Base-by-base conservation (phyloP, 2,888 invertebrate species). In the Agonopterix arenella region DNA sequence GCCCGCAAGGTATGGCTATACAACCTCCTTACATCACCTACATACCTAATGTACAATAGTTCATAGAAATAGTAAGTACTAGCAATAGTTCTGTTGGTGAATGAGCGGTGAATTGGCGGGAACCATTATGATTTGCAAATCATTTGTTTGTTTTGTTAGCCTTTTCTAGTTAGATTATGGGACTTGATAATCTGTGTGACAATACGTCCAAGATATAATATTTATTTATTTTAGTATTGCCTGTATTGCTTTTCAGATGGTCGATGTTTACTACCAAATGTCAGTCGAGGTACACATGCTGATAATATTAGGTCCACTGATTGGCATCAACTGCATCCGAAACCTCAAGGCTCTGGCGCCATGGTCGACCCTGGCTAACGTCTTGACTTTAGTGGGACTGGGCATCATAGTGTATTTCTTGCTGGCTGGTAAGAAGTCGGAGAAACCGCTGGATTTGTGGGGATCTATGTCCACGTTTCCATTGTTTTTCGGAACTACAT, bases 401-500 rank as follows among this genome's bases (percentile, higher is more conserved):
- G 92, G 91, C 38, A 92, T 97, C 62, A 93, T 95, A 47, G 84
- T 96, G 53, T 93, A 93, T 71, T 94, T 92, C 66, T 88, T 95
- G 49, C 89, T 95, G 58, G 83, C 90, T 71, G 47, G 80, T 78
- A 50, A 83, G 84, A 58, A 81, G 81, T 58, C 91, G 10, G 90
- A 90, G 0, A 70, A 90, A 2, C 68, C 88, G 2, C 64, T 84
- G 47, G 69, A 91, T 89, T 63, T 76, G 4, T 80, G 79, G 79
- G 83, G 83, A 2, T 75, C 81, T 0, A 36, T 63, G 0, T 50
- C 51, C n/a, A 68, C 73, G 4, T 92, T 94, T 67, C 95, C 96
- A 0, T 81, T 97, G 10, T 97, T 94, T 74, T 96, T 97, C 70
- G 97, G 98, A 1, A 97, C 97, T 0, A 95, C 96, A 2, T 89